phyloP scores from a whole-genome alignment of 2,797 vertebrate species.

The Xenentodon cancila region DNA sequence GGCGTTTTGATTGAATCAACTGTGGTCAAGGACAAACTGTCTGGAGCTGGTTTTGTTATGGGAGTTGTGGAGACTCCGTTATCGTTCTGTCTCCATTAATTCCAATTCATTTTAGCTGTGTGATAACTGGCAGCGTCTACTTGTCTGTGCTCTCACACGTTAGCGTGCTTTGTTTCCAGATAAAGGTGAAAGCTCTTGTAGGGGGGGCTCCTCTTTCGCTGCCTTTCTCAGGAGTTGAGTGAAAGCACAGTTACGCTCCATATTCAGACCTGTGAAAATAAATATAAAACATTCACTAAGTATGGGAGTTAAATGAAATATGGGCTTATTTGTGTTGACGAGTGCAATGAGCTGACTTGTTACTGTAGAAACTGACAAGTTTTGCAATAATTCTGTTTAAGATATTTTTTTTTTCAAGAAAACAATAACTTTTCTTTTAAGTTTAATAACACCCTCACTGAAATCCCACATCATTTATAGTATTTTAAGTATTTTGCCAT shows the following conservation, averaged over 20 bases:
- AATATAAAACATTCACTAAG: constrained; percentile 6
- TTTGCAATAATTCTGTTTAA: not conserved
- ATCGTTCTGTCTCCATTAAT: constrained; percentile 80
- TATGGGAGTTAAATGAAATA: constrained; percentile 8
- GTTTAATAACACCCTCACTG: no score
- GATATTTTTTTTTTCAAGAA: not conserved
- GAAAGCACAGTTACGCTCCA: constrained; percentile 31
- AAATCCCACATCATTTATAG: no score
- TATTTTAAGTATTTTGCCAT: no score
- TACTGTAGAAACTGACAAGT: not conserved
- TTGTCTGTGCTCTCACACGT: constrained; percentile 79
- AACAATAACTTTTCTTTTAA: no score
- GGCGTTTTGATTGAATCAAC: constrained; percentile 64
- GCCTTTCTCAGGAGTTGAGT: constrained; percentile 61
- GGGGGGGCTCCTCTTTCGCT: constrained; percentile 44
- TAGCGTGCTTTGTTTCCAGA: constrained; percentile 59
- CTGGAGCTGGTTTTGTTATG: constrained; percentile 79
- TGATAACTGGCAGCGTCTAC: constrained; percentile 81
- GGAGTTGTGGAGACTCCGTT: constrained; percentile 80
- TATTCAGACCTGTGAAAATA: not conserved
- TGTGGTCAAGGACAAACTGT: constrained; percentile 79
- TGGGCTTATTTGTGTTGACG: not conserved
- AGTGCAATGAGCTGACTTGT: not conserved
- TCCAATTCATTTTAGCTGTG: constrained; percentile 76
- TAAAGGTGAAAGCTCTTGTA: constrained; percentile 61